Conservation (phyloP, 2,113 vertebrate genomes). For the Microtus pennsylvanicus region DNA sequence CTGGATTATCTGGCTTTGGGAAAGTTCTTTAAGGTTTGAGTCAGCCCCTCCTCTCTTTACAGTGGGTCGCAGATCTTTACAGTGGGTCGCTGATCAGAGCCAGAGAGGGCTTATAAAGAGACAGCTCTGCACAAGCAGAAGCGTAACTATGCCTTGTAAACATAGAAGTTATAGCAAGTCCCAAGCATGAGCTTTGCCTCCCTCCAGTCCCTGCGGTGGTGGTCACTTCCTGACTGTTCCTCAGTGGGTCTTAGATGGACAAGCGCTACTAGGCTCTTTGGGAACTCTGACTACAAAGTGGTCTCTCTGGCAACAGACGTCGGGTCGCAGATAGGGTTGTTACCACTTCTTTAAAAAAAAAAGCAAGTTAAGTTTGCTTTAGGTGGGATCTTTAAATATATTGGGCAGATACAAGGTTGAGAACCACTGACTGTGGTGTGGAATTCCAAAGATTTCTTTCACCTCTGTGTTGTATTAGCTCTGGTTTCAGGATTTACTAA, state of each 20-base stretch:
- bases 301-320: not conserved
- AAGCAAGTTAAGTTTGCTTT: slow-evolving; percentile 32
- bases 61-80: not conserved
- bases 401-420: not conserved
- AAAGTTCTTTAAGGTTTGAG: slow-evolving; percentile 95
- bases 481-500: not conserved
- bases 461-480: not conserved
- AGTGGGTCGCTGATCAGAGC: not conserved
- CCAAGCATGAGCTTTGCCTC: not conserved
- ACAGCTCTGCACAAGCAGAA: not conserved
- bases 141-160: not conserved
- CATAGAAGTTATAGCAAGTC: slow-evolving; percentile 2
- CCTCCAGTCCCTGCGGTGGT: not conserved
- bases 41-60: not conserved
- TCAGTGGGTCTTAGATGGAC: not conserved
- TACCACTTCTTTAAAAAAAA: not conserved
- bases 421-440: not conserved
- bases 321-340: not conserved
- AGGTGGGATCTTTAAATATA: not conserved
- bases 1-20: slow-evolving; percentile 94
- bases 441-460: slow-evolving; percentile 9
- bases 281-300: not conserved
- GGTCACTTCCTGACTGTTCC: not conserved
- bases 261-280: not conserved
- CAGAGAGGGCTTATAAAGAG: not conserved